phyloP scores from a whole-genome alignment of 23 tunicate genomes.

The Diplosoma virens region DNA sequence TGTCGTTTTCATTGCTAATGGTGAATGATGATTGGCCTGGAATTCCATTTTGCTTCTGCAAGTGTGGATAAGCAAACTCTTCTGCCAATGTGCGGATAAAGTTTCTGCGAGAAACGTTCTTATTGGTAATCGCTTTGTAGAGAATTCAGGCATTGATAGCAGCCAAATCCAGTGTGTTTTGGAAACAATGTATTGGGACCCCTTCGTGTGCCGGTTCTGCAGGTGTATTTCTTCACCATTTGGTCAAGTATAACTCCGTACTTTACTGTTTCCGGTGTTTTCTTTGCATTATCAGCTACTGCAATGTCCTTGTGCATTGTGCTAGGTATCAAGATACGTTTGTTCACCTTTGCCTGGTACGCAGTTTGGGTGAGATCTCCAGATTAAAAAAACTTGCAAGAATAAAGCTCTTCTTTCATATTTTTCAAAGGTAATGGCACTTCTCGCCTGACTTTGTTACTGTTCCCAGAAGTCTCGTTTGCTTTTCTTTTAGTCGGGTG shows the following conservation, averaged over 20 bases:
- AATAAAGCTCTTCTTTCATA: background rate
- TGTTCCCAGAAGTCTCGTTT: background rate
- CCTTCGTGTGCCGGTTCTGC: background rate
- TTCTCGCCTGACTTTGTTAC: background rate
- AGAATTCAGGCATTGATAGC: background rate
- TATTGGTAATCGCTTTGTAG: background rate
- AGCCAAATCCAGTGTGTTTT: background rate
- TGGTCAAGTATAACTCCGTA: no score
- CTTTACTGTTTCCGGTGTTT: background rate
- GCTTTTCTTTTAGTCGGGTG: slow-evolving; percentile 11
- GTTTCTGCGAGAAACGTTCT: background rate
- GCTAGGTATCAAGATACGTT: background rate
- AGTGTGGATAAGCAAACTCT: background rate
- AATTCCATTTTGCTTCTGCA: background rate
- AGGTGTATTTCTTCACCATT: background rate
- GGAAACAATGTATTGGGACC: background rate
- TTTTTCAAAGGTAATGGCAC: no score
- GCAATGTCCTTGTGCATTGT: background rate
- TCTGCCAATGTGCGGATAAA: background rate
- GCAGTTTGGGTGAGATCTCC: background rate
- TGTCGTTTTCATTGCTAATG: background rate
- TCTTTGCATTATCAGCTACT: background rate
- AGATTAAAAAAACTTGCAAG: background rate
- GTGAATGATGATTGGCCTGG: background rate
- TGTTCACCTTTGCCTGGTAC: background rate